phyloP scores from a whole-genome alignment of 1,140 invertebrate species.

The Diachasmimorpha longicaudata region DNA sequence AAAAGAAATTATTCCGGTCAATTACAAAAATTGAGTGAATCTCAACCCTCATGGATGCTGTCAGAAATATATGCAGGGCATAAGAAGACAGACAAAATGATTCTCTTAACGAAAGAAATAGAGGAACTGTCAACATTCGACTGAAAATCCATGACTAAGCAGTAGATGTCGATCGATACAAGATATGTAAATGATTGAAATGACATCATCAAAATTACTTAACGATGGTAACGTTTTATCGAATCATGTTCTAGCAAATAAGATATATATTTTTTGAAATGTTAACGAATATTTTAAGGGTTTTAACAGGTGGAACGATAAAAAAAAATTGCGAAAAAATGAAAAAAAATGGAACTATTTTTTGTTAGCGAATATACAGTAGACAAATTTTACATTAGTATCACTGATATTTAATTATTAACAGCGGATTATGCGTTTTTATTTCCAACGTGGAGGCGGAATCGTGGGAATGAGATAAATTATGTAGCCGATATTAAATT shows the following conservation, averaged over 20 bases:
- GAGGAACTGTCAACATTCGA: no score
- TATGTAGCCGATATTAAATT: neutral
- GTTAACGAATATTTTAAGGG: conserved; percentile 24
- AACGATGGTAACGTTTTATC: conserved; percentile 19
- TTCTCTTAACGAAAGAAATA: no score
- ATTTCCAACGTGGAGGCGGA: neutral
- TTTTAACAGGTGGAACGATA: conserved; percentile 9
- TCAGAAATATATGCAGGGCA: neutral
- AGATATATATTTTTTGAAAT: conserved; percentile 30
- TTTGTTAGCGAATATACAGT: neutral
- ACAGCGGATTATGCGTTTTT: neutral
- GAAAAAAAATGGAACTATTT: conserved; percentile 27
- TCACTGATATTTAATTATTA: neutral
- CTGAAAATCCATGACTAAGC: neutral
- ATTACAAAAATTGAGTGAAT: neutral
- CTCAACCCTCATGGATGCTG: neutral
- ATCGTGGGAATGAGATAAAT: neutral
- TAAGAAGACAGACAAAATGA: no score
- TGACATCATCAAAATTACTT: conserved; percentile 7
- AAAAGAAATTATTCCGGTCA: no score
- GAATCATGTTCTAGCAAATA: conserved; percentile 19
- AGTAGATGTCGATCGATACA: neutral
- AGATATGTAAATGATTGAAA: neutral
- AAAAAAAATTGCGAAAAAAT: neutral
- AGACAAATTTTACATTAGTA: neutral